Evolutionary conservation across 2,888 invertebrate genomes (phyloP).

Genomic region (Oeneis ivallda): DNA sequence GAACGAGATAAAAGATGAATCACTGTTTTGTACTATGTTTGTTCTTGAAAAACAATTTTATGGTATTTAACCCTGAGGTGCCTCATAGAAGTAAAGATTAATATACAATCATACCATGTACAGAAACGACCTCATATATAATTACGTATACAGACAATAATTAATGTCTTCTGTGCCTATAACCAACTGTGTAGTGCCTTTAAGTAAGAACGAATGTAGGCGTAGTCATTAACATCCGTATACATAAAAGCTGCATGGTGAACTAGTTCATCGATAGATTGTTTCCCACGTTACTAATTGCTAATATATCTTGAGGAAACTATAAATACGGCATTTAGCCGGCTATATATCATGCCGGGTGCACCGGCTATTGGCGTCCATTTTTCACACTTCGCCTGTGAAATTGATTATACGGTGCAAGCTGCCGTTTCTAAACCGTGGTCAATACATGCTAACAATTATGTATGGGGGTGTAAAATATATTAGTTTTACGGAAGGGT

Average conservation of each 20-base stretch:
- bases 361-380: constrained; percentile 48
- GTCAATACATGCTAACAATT: constrained; percentile 23
- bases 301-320: constrained; percentile 57
- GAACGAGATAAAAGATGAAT: no score
- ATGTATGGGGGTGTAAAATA: constrained; percentile 1
- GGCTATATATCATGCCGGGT: constrained; percentile 57
- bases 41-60: neutral
- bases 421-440: constrained; percentile 30
- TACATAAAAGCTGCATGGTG: constrained; percentile 6
- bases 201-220: neutral
- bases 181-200: neutral
- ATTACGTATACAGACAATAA: neutral
- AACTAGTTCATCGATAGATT: constrained; percentile 32
- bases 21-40: no score
- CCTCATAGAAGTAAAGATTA: neutral
- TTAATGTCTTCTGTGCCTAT: neutral
- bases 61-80: neutral
- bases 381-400: constrained; percentile 62
- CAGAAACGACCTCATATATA: constrained; percentile 6
- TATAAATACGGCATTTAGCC: constrained; percentile 57
- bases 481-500: neutral
- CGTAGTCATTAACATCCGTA: constrained; percentile 8
- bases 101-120: neutral
- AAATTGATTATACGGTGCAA: constrained; percentile 56
- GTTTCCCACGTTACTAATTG: constrained; percentile 48